Conservation (phyloP, 2,888 invertebrate species). For the Drosophila paranaensis region DNA sequence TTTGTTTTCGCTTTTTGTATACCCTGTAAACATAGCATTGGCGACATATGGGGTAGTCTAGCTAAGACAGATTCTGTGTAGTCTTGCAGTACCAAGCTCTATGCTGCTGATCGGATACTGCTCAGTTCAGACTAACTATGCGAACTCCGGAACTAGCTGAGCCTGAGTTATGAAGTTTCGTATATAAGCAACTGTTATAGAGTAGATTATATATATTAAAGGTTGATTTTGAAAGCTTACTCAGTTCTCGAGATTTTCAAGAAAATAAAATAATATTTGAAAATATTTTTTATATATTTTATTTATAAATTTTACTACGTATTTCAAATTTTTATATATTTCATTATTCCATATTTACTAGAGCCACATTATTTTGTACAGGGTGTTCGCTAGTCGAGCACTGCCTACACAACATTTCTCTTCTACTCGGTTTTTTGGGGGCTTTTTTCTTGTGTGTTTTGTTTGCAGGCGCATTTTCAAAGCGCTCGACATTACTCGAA, state of each 20-base stretch:
- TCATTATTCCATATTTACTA: not conserved
- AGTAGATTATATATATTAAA: not conserved
- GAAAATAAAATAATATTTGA: too few relatives aligned
- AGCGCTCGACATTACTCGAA: conserved; percentile 57
- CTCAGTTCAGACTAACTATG: not conserved
- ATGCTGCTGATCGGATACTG: too few relatives aligned
- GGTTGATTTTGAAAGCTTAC: not conserved
- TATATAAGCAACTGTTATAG: too few relatives aligned
- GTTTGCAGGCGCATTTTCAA: conserved; percentile 37
- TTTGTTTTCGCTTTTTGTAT: conserved; percentile 37
- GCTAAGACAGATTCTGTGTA: too few relatives aligned
- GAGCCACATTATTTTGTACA: not conserved
- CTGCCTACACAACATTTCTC: not conserved
- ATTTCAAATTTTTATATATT: not conserved
- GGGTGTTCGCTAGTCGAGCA: conserved; percentile 20
- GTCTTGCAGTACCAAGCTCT: too few relatives aligned
- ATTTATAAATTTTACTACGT: not conserved
- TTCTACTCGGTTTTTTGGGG: conserved; percentile 7
- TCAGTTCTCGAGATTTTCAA: not conserved
- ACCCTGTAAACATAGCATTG: conserved; percentile 28
- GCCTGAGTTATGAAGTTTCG: not conserved
- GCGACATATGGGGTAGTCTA: not conserved
- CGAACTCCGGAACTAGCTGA: not conserved
- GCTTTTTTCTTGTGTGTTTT: conserved; percentile 24
- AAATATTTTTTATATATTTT: too few relatives aligned